Evolutionary conservation across 37 sponge, comb jelly and placozoan genomes (phyloP).

Genomic region (Eunapius fragilis): DNA sequence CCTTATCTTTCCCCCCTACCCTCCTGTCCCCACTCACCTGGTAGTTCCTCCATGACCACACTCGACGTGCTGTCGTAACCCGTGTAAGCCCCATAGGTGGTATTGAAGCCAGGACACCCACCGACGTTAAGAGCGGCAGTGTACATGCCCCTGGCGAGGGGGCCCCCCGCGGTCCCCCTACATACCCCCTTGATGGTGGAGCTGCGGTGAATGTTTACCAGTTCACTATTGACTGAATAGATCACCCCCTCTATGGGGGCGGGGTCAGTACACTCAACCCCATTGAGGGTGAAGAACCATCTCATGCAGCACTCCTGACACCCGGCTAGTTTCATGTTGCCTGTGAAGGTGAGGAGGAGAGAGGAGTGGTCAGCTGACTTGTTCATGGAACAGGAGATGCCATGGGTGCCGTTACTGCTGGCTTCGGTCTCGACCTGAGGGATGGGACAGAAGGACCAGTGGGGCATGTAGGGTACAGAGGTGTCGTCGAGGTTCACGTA

Average conservation of each 20-base stretch:
- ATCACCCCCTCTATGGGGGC: constrained; percentile 69
- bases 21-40: constrained; percentile 1
- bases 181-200: constrained; percentile 46
- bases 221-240: constrained; percentile 7
- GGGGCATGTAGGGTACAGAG: constrained; percentile 21
- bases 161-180: neutral
- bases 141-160: neutral
- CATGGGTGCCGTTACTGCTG: neutral
- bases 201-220: constrained; percentile 46
- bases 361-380: constrained; percentile 31
- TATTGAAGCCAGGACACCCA: constrained; percentile 44
- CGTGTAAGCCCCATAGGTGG: constrained; percentile 48
- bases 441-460: constrained; percentile 27
- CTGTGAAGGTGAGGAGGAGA: constrained; percentile 53
- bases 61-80: constrained; percentile 26
- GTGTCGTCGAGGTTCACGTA: neutral
- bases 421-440: neutral
- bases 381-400: constrained; percentile 34
- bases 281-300: constrained; percentile 73
- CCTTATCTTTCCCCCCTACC: neutral
- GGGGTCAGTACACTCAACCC: constrained; percentile 52
- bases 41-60: constrained; percentile 53
- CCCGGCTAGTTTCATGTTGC: constrained; percentile 42
- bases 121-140: constrained; percentile 46
- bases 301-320: constrained; percentile 58